These are phyloP conservation scores for Anoplopoma fimbria DNA, from an alignment of 2,113 vertebrate species.

Conservation along the genomic window DNA sequence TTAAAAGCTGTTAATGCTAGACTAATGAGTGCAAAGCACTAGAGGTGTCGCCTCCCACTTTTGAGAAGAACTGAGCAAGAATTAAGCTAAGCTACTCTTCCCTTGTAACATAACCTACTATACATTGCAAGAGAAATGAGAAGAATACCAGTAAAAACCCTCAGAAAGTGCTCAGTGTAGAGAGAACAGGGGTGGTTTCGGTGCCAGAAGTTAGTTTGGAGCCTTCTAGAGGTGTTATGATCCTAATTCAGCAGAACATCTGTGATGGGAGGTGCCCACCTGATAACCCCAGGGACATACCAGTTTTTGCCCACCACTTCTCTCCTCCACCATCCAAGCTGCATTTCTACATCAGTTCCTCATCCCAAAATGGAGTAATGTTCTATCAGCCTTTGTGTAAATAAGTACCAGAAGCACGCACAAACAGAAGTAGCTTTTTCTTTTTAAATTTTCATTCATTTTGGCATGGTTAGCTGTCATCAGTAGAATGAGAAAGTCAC, in stretches of 20 bases:
- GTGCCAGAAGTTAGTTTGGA: slow-evolving; percentile 46
- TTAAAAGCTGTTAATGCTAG: slow-evolving; percentile 22
- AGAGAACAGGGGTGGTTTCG: slow-evolving; percentile 32
- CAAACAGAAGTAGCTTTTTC: neutral
- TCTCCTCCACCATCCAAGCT: slow-evolving; percentile 22
- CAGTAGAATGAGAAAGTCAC: neutral
- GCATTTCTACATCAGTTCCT: slow-evolving; percentile 31
- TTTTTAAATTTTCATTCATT: neutral
- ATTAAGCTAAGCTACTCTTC: neutral
- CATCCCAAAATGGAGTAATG: slow-evolving; percentile 18
- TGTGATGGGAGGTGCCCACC: slow-evolving; percentile 68
- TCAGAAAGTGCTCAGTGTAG: slow-evolving; percentile 7
- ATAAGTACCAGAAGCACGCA: neutral
- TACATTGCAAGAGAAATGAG: neutral
- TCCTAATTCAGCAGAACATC: slow-evolving; percentile 72
- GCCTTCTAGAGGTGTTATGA: slow-evolving; percentile 54
- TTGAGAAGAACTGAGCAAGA: neutral
- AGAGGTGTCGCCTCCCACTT: neutral
- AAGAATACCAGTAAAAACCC: slow-evolving; percentile 11
- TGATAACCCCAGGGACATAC: slow-evolving; percentile 60
- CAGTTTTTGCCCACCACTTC: slow-evolving; percentile 40
- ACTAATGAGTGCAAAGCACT: slow-evolving; percentile 30
- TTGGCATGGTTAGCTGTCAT: neutral
- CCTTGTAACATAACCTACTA: neutral
- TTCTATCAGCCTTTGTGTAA: slow-evolving; percentile 1